Conservation (phyloP, 2,888 invertebrate species). For the Iphiclides podalirius region DNA sequence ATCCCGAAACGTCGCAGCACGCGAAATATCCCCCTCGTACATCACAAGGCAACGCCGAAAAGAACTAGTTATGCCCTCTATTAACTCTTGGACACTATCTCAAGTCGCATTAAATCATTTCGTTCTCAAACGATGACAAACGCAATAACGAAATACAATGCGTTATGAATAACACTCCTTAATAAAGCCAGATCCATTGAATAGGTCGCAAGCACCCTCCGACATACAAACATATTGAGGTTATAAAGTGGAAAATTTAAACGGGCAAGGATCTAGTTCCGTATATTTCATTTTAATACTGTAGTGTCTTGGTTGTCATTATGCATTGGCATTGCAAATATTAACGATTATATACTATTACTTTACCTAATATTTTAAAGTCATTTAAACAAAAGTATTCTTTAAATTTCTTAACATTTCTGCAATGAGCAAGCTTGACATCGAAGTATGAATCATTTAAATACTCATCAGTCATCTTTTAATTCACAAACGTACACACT, state of each 20-base stretch:
- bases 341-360: no score
- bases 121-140: conserved; percentile 34
- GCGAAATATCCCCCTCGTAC: conserved; percentile 40
- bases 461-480: no score
- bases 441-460: no score
- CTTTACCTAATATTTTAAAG: no score
- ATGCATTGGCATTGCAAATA: no score
- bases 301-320: no score
- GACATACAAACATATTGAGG: conserved; percentile 9
- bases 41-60: conserved; percentile 37
- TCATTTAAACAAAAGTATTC: no score
- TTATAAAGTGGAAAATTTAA: conserved; percentile 9
- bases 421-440: no score
- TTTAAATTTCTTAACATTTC: no score
- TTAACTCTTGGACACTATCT: conserved; percentile 54
- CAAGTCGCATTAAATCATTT: conserved; percentile 39
- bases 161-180: conserved; percentile 41
- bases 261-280: neutral
- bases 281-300: neutral
- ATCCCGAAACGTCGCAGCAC: neutral
- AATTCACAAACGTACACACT: no score
- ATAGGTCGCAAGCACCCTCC: conserved; percentile 14
- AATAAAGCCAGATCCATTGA: conserved; percentile 25
- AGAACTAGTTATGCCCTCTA: conserved; percentile 49
- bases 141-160: conserved; percentile 40